Evolutionary conservation across 2,888 invertebrate genomes (phyloP).

Genomic region (Phasia obesa): DNA sequence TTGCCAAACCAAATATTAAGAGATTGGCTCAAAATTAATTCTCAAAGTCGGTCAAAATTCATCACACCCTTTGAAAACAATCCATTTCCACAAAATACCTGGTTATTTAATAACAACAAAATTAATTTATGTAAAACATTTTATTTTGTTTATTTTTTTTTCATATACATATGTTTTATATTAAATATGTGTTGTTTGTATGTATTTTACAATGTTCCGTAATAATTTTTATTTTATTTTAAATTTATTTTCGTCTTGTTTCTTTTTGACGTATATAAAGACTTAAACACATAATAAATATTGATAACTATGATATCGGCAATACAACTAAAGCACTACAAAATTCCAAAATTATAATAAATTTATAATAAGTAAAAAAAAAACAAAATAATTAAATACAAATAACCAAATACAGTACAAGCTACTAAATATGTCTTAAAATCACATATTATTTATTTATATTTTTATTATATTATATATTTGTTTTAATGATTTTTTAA

Average conservation of each 20-base stretch:
- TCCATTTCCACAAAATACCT: too few relatives aligned
- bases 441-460: conserved; percentile 37
- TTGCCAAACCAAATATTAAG: too few relatives aligned
- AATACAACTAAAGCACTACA: conserved; percentile 62
- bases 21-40: too few relatives aligned
- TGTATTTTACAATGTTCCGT: conserved; percentile 52
- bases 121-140: conserved; percentile 66
- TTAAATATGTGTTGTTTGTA: conserved; percentile 43
- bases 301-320: conserved; percentile 32
- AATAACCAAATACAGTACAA: conserved; percentile 31
- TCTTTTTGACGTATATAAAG: conserved; percentile 13
- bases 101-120: too few relatives aligned
- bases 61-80: too few relatives aligned
- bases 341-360: conserved; percentile 21
- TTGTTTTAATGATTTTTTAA: conserved; percentile 3
- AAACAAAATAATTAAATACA: conserved; percentile 29
- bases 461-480: too few relatives aligned
- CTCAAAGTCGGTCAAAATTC: too few relatives aligned
- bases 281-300: conserved; percentile 45
- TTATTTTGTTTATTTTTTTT: conserved; percentile 53
- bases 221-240: conserved; percentile 47
- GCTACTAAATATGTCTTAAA: conserved; percentile 57
- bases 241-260: conserved; percentile 1
- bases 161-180: conserved; percentile 48
- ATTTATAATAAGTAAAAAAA: conserved; percentile 10